Base-by-base conservation (phyloP, 2,888 invertebrate genomes). In the Agrilus mali region DNA sequence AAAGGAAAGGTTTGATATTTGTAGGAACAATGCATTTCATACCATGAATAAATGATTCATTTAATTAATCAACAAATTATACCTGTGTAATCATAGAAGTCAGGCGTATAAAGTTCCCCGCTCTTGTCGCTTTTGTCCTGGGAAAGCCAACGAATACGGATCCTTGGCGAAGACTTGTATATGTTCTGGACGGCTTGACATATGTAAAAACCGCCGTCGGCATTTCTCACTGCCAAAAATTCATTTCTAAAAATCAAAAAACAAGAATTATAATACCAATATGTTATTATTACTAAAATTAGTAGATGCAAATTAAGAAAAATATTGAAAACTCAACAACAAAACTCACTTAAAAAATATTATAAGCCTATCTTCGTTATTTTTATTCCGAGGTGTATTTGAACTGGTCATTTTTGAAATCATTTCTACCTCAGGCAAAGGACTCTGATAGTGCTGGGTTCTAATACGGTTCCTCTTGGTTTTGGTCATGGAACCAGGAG, bases 121-220 rank as follows among this genome's bases (percentile, higher is more conserved):
- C 74, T 69, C 31, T 75, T 69, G 49, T 76, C 75, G 20, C 71
- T 70, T 65, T 80, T 78, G 53, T 83, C 82, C 61, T 86, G 84
- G 0, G 87, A 86, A 41, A 92, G 69, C 93, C 93, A 93, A 59
- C 89, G 82, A 56, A 93, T 92, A 60, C 83, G 83, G 60, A 92
- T 89, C 63, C 82, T 82, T 46, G 82, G 77, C 31, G 88, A 86
- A 39, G 80, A 80, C 60, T 85, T 85, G 67, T 87, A 89, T 45
- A 93, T 86, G 65, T 93, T 92, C 69, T 92, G 90, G 68, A 86
- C 78, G 1, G 89, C 79, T 65, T 92, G 89, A 64, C 93, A 93
- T 45, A 93, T 77, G 64, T 84, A 88, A 68, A 86, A 87, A 49
- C 84, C 78, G 52, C 89, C 89, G 62, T 89, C 89, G 0, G 86